phyloP scores from a whole-genome alignment of 2,113 vertebrate species.

The Thryonomys swinderianus region DNA sequence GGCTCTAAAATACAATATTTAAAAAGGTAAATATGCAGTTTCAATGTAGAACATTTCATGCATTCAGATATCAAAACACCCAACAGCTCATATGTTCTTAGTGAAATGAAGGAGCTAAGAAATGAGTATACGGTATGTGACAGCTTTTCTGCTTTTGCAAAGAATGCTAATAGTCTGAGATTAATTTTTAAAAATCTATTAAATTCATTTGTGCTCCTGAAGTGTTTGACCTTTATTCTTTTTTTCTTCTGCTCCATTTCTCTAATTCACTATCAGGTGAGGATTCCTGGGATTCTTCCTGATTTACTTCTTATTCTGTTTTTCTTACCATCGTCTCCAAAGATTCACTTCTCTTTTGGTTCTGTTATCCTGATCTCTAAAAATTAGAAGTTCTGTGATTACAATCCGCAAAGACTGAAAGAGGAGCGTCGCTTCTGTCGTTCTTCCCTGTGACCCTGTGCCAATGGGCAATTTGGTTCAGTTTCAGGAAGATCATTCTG shows the following conservation, averaged over 20 bases:
- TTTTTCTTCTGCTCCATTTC: conserved; percentile 25
- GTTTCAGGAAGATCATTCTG: conserved; percentile 10
- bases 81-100: neutral
- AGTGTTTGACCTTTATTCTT: conserved; percentile 27
- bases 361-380: neutral
- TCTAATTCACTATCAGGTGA: neutral
- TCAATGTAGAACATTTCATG: neutral
- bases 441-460: neutral
- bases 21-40: neutral
- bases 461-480: neutral
- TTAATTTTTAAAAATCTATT: neutral
- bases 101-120: neutral
- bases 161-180: conserved; percentile 52
- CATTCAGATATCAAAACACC: neutral
- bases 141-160: conserved; percentile 41
- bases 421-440: neutral
- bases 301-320: neutral
- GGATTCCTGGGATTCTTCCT: neutral
- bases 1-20: neutral
- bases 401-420: neutral
- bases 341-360: neutral
- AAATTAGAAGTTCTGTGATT: neutral
- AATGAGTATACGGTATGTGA: neutral
- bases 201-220: neutral
- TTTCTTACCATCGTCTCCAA: neutral